phyloP scores from a whole-genome alignment of 2,113 vertebrate species.

The Phaethornis superciliosus region DNA sequence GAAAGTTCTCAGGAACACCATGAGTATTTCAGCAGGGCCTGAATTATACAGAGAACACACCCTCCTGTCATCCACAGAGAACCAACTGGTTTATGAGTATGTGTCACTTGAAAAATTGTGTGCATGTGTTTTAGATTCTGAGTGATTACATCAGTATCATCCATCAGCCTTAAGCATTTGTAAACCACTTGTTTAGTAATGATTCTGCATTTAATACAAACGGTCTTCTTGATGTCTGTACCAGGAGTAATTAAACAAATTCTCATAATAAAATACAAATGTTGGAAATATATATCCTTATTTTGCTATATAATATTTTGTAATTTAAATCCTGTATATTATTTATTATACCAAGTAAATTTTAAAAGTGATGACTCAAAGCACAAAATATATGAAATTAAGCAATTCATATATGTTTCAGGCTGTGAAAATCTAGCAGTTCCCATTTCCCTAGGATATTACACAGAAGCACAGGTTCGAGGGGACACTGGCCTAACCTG shows the following conservation, averaged over 20 bases:
- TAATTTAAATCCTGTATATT: neutral
- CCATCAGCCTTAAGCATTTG: neutral
- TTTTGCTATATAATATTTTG: neutral
- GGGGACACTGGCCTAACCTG: neutral
- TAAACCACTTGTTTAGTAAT: neutral
- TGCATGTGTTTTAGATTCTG: neutral
- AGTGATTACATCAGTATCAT: neutral
- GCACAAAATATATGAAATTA: neutral
- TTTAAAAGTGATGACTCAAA: neutral
- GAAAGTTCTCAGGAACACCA: neutral
- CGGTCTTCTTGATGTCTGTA: neutral
- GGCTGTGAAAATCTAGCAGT: neutral
- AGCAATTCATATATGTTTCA: neutral
- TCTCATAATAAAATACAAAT: neutral
- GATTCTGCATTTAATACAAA: neutral
- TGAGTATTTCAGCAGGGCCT: neutral
- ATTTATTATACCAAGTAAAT: neutral
- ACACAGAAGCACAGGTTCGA: neutral
- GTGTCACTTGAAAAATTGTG: neutral
- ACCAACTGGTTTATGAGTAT: neutral
- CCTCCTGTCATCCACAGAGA: neutral
- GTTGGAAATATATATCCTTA: neutral
- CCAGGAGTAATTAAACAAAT: neutral
- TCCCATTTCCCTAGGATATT: neutral
- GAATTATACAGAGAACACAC: neutral